A percentile compares a stretch with the other conserved stretches of the same genome.
phyloP scores from a whole-genome alignment of 2,888 invertebrate genomes.

The Harpalus rubripes region DNA sequence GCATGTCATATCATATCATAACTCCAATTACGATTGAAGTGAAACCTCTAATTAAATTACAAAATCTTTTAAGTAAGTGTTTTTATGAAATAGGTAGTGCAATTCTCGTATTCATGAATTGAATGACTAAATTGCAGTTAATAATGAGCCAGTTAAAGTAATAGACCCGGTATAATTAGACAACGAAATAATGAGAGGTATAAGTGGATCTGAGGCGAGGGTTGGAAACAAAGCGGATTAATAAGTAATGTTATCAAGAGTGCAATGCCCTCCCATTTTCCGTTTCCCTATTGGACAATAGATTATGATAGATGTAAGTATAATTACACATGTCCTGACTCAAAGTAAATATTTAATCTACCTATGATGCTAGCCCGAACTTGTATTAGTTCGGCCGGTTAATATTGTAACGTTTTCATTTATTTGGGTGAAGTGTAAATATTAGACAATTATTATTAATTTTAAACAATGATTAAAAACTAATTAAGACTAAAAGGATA shows the following conservation, averaged over 20 bases:
- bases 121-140: neutral
- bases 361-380: too few relatives aligned
- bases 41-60: neutral
- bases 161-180: constrained; percentile 18
- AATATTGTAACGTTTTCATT: too few relatives aligned
- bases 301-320: constrained; percentile 5
- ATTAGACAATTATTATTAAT: too few relatives aligned
- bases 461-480: too few relatives aligned
- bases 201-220: neutral
- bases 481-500: too few relatives aligned
- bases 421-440: too few relatives aligned
- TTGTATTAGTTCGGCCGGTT: too few relatives aligned
- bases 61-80: neutral
- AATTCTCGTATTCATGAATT: neutral
- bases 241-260: neutral
- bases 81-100: constrained; percentile 10
- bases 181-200: constrained; percentile 17
- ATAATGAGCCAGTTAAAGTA: constrained; percentile 14
- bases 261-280: constrained; percentile 13
- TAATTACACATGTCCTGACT: constrained; percentile 1
- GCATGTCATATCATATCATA: too few relatives aligned
- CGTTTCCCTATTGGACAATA: constrained; percentile 13
- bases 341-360: constrained; percentile 10
- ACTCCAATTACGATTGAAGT: neutral
- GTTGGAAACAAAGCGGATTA: constrained; percentile 30